Percentiles rank a stretch among this genome's conserved stretches.
Evolutionary conservation across 1,140 invertebrate species (phyloP).

Genomic region (Amyelois transitella): DNA sequence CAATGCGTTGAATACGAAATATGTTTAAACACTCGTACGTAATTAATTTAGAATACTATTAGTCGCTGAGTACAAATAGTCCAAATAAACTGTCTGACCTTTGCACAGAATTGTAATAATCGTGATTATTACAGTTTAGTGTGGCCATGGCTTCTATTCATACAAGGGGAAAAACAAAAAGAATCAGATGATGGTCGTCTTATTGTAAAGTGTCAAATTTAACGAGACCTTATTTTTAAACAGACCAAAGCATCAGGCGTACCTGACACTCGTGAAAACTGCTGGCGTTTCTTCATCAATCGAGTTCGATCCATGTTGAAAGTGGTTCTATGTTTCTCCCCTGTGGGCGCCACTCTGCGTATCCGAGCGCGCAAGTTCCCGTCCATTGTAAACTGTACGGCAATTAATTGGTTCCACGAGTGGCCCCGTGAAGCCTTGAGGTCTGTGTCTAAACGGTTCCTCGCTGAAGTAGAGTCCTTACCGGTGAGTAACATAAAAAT

Average conservation of each 20-base stretch:
- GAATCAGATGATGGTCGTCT: no score
- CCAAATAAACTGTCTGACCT: no score
- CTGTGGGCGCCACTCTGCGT: conserved; percentile 89
- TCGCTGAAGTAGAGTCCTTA: conserved; percentile 83
- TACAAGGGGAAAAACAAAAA: no score
- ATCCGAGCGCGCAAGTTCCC: conserved; percentile 94
- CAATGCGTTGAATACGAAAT: no score
- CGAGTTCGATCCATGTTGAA: conserved; percentile 85
- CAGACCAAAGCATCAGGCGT: conserved; percentile 83
- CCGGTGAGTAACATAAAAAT: conserved; percentile 60
- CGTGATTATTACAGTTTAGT: no score
- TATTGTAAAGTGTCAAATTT: no score
- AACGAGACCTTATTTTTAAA: conserved; percentile 12
- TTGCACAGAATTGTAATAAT: no score
- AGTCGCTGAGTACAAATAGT: no score
- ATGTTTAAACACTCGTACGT: no score
- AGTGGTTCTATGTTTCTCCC: conserved; percentile 93
- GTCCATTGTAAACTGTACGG: conserved; percentile 93
- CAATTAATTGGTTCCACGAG: conserved; percentile 97
- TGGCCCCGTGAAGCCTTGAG: conserved; percentile 94
- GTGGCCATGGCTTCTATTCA: no score
- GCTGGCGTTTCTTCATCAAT: conserved; percentile 97
- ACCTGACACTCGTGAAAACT: conserved; percentile 92
- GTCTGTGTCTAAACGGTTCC: conserved; percentile 90
- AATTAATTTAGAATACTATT: no score